Base-by-base conservation (phyloP, 2,113 vertebrate species). In the Casuarius casuarius region DNA sequence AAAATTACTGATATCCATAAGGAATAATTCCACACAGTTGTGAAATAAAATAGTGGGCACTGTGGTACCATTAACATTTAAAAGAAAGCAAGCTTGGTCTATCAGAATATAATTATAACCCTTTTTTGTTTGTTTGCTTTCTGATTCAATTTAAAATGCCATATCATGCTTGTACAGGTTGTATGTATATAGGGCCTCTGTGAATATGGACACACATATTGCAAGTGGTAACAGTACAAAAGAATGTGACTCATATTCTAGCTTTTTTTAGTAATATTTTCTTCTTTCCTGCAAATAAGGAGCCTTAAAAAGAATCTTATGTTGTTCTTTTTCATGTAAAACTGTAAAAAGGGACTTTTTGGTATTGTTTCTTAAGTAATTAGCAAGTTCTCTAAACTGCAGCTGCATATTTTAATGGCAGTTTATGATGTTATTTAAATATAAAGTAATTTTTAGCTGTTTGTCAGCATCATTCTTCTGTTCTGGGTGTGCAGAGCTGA, bases 401-500 rank as follows among this genome's bases (percentile, higher is more conserved):
- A 91, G 59, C 84, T 96, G 89, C 91, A 90, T 83, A 95, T 92
- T 97, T 97, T 87, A 97, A 75, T 89, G 94, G 90, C 79, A 81
- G 54, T 93, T 91, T 90, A 82, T 86, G 89, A 58, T 77, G 40
- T 89, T 75, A 81, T 70, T 97, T 97, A 97, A 96, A 92, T 90
- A 66, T 61, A 62, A 51, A 40, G 7, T 65, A 75, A 48, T 52
- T 96, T 83, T 76, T 74, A 87, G 67, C 67, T 94, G 80, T 97
- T 97, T 97, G 94, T 97, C 90, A 96, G 62, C 54, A 79, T 96
- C 59, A 72, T 94, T 96, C 95, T 92, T 96, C 85, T 95, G 89
- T 92, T 95, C 92, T 94, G 88, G 92, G 88, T 95, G 83, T 97
- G 97, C 96, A 97, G 97, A 98, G 96, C 89, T 84, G 93, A 92